phyloP scores from a whole-genome alignment of 2,797 vertebrate genomes.

The Galagoides demidoff region DNA sequence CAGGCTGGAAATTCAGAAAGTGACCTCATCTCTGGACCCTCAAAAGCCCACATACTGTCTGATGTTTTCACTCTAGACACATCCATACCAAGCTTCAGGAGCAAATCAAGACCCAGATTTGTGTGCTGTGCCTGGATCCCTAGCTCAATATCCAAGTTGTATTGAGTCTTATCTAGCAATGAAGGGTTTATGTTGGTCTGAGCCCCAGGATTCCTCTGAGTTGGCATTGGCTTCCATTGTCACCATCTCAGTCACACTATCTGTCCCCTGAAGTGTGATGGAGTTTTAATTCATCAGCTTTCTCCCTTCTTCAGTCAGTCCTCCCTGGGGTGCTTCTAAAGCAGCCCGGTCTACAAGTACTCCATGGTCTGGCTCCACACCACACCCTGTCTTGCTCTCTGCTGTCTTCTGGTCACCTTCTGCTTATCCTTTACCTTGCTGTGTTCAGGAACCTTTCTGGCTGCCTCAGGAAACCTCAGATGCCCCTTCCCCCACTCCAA shows the following conservation, averaged over 20 bases:
- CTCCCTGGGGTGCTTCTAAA: too few relatives aligned
- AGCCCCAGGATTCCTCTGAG: background rate
- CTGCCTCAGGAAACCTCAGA: background rate
- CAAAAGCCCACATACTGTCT: background rate
- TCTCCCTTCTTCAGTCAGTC: background rate
- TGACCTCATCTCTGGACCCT: background rate
- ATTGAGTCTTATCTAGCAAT: background rate
- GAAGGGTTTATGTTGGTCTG: rapidly evolving
- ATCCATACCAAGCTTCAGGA: too few relatives aligned
- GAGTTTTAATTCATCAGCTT: background rate
- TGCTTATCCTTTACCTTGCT: background rate
- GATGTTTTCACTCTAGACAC: rapidly evolving
- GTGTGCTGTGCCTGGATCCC: rapidly evolving
- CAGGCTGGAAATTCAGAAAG: background rate
- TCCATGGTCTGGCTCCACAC: background rate
- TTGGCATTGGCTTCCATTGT: background rate
- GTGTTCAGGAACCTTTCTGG: too few relatives aligned
- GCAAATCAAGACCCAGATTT: background rate
- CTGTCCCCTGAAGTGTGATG: too few relatives aligned
- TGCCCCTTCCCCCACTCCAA: background rate
- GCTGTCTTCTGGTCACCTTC: background rate
- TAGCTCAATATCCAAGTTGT: too few relatives aligned
- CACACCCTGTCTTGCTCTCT: rapidly evolving
- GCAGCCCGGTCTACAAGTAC: background rate
- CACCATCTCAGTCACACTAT: background rate